Conservation (phyloP, 2,888 invertebrate species). For the Andricus curvator region DNA sequence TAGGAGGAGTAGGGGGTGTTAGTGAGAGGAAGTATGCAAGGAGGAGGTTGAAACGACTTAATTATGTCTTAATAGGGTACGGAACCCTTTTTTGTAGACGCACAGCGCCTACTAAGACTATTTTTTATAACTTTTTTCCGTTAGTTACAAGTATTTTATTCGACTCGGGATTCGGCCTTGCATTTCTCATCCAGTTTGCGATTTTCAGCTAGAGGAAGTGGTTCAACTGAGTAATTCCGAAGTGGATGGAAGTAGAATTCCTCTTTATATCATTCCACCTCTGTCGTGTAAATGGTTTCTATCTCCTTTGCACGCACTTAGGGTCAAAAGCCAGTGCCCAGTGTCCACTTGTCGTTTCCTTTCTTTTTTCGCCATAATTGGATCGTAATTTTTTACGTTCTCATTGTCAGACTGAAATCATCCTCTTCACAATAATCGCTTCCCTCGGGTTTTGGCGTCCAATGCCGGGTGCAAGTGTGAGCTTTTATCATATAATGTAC, state of each 20-base stretch:
- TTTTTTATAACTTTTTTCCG: neutral
- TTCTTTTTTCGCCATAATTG: conserved; percentile 10
- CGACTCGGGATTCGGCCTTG: neutral
- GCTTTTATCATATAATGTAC: conserved; percentile 24
- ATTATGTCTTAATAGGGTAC: no score
- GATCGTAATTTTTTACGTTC: neutral
- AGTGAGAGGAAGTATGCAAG: no score
- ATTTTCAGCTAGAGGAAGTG: conserved; percentile 67
- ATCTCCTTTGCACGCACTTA: neutral
- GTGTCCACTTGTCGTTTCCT: neutral
- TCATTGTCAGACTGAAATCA: conserved; percentile 10
- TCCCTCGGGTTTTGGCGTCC: neutral
- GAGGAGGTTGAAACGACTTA: no score
- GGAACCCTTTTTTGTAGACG: no score
- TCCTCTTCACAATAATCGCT: conserved; percentile 31
- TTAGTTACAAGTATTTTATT: neutral
- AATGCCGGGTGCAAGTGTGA: neutral
- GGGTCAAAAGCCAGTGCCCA: neutral
- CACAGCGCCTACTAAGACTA: no score
- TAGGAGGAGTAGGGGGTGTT: no score
- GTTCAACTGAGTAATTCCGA: conserved; percentile 64
- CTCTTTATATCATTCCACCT: neutral
- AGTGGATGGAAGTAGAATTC: conserved; percentile 57
- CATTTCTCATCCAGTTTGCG: conserved; percentile 43
- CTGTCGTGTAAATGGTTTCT: neutral